phyloP scores from a whole-genome alignment of 64 coral and sea anemone genomes.

The Actinia equina region DNA sequence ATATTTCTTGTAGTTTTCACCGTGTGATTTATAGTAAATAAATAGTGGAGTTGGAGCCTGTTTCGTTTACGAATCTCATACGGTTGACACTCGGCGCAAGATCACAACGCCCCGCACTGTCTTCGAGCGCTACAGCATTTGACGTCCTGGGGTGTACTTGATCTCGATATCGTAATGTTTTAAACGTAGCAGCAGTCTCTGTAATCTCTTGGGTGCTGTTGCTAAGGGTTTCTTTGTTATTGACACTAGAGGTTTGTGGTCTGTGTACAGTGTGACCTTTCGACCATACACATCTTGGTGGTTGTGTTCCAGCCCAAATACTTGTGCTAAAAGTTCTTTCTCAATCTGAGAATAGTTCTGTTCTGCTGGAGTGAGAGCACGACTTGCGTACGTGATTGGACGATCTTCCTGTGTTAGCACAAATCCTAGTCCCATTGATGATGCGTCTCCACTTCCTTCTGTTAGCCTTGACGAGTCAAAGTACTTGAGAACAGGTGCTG shows the following conservation, averaged over 20 bases:
- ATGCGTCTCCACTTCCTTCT: constrained; percentile 30
- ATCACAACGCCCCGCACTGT: too few species aligned
- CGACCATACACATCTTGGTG: constrained; percentile 38
- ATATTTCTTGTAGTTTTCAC: too few species aligned
- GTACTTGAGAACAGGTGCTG: constrained; percentile 30
- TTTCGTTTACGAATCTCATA: too few species aligned
- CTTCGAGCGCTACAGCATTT: too few species aligned
- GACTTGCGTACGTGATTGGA: constrained; percentile 15
- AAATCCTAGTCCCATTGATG: constrained; percentile 22
- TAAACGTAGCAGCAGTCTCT: constrained; percentile 4
- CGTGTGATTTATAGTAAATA: too few species aligned
- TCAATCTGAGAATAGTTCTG: constrained; percentile 25
- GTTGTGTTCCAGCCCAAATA: constrained; percentile 38
- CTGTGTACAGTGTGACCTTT: constrained; percentile 23
- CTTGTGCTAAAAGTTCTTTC: constrained; percentile 37
- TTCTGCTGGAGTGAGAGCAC: constrained; percentile 8
- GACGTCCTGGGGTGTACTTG: constrained; percentile 14
- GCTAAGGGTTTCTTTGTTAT: constrained; percentile 28
- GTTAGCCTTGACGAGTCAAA: constrained; percentile 20
- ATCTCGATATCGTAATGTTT: constrained; percentile 7
- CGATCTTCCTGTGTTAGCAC: constrained; percentile 29
- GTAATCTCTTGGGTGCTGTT: constrained; percentile 27
- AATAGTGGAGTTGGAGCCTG: too few species aligned
- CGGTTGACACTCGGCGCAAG: too few species aligned
- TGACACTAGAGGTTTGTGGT: constrained; percentile 23